Conservation (phyloP, 2,888 invertebrate species). For the Lithophane ornitopus region DNA sequence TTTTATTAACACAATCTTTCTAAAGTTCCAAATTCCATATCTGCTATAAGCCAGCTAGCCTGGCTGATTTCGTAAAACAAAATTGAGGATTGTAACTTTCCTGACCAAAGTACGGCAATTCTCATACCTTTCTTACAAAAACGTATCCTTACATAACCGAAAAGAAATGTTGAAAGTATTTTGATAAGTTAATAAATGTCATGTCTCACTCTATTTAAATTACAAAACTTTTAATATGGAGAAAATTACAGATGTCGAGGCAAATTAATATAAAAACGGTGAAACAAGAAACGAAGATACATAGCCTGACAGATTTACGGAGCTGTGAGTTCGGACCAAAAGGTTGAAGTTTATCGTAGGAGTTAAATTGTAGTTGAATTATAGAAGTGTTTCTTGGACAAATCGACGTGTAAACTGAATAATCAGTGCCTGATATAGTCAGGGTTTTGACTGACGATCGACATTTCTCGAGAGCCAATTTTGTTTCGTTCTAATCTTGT, state of each 20-base stretch:
- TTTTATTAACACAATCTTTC: background rate
- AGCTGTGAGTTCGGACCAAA: conserved; percentile 11
- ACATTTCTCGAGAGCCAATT: conserved; percentile 6
- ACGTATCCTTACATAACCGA: conserved; percentile 21
- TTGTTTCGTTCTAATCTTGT: background rate
- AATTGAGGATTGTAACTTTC: background rate
- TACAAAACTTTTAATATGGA: conserved; percentile 55
- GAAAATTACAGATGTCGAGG: conserved; percentile 51
- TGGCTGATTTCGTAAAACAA: background rate
- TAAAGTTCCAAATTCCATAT: background rate
- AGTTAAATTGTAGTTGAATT: conserved; percentile 39
- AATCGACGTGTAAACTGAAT: conserved; percentile 47
- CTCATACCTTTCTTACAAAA: conserved; percentile 11
- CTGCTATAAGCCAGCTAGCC: background rate
- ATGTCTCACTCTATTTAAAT: conserved; percentile 51
- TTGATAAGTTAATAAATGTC: conserved; percentile 62
- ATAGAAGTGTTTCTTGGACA: conserved; percentile 49
- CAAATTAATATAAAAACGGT: conserved; percentile 55
- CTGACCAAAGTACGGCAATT: background rate
- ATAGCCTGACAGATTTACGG: conserved; percentile 34
- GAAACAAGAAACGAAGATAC: conserved; percentile 37
- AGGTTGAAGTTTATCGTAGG: conserved; percentile 32
- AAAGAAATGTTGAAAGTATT: conserved; percentile 46
- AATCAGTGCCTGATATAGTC: conserved; percentile 31
- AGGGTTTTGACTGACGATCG: conserved; percentile 20